A percentile compares a stretch with the other conserved stretches of the same genome.
These are phyloP conservation scores for Fregata magnificens DNA, from an alignment of 2,113 vertebrate genomes.

Conservation along the genomic window DNA sequence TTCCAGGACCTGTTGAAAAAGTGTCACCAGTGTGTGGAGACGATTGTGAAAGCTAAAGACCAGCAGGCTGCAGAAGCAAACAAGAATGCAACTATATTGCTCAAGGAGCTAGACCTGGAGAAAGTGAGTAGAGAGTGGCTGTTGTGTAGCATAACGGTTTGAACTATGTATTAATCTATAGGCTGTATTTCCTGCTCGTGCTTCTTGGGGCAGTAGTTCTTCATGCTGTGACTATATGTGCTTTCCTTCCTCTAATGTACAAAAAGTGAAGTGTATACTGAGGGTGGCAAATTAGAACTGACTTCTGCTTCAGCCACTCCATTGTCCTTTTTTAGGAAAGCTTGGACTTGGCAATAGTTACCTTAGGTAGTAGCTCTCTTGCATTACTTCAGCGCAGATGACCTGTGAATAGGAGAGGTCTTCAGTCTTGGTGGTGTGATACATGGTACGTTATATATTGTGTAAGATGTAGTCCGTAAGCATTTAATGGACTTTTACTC, in stretches of 20 bases:
- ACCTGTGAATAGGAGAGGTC: neutral
- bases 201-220: neutral
- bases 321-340: neutral
- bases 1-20: conserved; percentile 95
- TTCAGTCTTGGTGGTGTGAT: neutral
- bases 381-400: neutral
- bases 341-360: neutral
- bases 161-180: neutral
- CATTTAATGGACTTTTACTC: neutral
- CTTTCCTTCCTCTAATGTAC: neutral
- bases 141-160: neutral
- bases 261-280: neutral
- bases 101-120: conserved; percentile 97
- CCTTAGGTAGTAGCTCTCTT: neutral
- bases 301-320: neutral
- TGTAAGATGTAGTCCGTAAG: neutral
- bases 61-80: conserved; percentile 99
- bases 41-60: conserved; percentile 99
- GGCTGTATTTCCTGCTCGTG: neutral
- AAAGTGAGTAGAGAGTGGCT: conserved; percentile 78
- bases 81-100: conserved; percentile 96
- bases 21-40: conserved; percentile 99
- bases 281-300: neutral
- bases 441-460: rapidly evolving
- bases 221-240: neutral